Base-by-base conservation (phyloP, 2,113 vertebrate species). In the Hypocryptadius cinnamomeus region DNA sequence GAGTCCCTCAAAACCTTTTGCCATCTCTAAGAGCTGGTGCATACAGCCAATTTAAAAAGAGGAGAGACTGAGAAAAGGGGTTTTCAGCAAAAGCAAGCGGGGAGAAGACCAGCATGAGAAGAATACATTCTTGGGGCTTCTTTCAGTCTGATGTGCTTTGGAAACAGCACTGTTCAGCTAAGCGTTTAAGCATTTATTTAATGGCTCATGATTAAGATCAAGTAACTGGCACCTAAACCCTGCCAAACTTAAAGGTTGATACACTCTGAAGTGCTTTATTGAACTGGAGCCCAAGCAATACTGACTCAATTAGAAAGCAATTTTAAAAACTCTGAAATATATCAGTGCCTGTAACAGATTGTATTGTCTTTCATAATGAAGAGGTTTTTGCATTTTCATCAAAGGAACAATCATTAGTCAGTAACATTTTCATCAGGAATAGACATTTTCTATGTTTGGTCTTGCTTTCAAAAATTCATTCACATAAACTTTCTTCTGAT, bases 151-250 rank as follows among this genome's bases (percentile, higher is more conserved):
- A 47, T 13, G 3, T 73, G n/a, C n/a, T 86, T 79, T 84, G 71
- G 80, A 90, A 81, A 33, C 24, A 86, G 13, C 30, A 25, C 56
- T 89, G 20, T 61, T 81, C 77, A 74, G 51, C 47, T 90, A 74
- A 83, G 64, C 18, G 7, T 74, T 90, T 78, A 83, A 88, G 50
- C 30, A 89, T 68, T 74, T 84, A 73, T 88, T 84, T 95, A 82
- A 90, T 40, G 61, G 40, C 48, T 93, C 64, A 85, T 94, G 65
- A 93, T 92, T 84, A 90, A 69, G 31, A 89, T 92, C 69, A 89
- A 93, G 40, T 44, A 66, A 13, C 33, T 86, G 31, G 65, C 65
- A 81, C 31, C 57, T 68, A 74, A 92, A 88, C 54, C 60, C 37
- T 83, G 40, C 25, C 63, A 81, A 76, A 87, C n/a, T 76, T 86